Evolutionary conservation across 2,888 invertebrate genomes (phyloP).

Genomic region (Cosmopolites sordidus): DNA sequence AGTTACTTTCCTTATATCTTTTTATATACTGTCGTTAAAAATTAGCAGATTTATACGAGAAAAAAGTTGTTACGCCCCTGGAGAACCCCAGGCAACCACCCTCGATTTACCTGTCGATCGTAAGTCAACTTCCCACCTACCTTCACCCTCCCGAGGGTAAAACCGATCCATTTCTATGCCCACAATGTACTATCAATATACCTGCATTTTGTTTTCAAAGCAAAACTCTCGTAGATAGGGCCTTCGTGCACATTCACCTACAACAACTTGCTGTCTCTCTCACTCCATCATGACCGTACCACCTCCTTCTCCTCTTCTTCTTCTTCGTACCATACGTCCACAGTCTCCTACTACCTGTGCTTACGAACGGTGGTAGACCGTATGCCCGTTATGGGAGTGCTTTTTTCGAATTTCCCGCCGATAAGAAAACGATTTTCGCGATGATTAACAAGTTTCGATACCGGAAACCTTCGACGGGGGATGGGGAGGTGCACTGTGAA

Average conservation of each 20-base stretch:
- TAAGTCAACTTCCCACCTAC: conserved; percentile 3
- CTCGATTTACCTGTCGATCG: conserved; percentile 12
- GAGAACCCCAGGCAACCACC: conserved; percentile 10
- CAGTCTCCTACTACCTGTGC: neutral
- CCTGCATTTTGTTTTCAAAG: no score
- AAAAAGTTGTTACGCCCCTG: conserved; percentile 1
- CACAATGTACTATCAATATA: no score
- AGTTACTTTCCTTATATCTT: no score
- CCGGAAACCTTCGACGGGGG: conserved; percentile 38
- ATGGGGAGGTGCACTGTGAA: neutral
- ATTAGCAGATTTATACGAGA: neutral
- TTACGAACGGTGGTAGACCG: neutral
- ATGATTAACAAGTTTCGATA: conserved; percentile 48
- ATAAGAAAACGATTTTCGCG: neutral
- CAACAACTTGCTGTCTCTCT: conserved; percentile 4
- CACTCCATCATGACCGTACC: conserved; percentile 3
- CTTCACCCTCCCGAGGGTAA: neutral
- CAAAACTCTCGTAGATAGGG: no score
- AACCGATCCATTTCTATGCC: neutral
- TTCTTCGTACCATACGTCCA: conserved; percentile 10
- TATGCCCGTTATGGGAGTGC: neutral
- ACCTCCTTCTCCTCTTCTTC: conserved; percentile 12
- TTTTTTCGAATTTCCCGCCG: conserved; percentile 18
- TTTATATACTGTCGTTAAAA: no score
- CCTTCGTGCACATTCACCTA: conserved; percentile 19